Conservation (phyloP, 2,113 vertebrate genomes). For the Tursiops truncatus region DNA sequence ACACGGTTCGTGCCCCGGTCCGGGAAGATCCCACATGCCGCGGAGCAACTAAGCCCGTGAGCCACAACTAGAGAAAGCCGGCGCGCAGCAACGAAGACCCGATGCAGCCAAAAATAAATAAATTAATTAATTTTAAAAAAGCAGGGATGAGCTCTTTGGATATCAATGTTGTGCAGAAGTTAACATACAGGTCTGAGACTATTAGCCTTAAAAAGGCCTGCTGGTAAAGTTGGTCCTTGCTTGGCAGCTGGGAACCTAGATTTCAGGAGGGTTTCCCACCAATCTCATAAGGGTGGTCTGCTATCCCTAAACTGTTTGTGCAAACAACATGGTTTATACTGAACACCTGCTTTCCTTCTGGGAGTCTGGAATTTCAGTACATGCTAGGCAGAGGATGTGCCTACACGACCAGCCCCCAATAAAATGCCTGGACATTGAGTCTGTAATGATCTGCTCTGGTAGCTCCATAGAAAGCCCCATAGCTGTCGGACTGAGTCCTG, state of each 20-base stretch:
- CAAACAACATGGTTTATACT: background rate
- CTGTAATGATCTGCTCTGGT: background rate
- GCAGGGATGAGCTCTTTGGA: background rate
- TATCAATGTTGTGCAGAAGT: background rate
- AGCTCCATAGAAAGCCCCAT: background rate
- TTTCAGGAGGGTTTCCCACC: background rate
- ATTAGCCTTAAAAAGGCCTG: background rate
- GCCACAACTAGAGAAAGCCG: no score
- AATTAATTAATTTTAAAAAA: no score
- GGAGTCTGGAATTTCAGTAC: background rate
- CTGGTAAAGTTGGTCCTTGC: background rate
- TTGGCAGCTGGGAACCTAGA: background rate
- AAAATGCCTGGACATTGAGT: background rate
- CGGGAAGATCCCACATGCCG: no score
- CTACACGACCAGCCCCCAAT: background rate
- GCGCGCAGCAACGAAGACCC: no score
- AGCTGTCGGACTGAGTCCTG: background rate
- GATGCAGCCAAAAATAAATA: no score
- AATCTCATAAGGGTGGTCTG: background rate
- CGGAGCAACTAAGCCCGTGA: no score
- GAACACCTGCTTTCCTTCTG: background rate
- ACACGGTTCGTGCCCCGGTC: no score
- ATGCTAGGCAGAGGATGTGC: background rate
- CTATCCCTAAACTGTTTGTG: background rate
- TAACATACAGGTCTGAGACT: background rate